Base-by-base conservation (phyloP, 2,797 vertebrate species). In the Pitangus sulphuratus region DNA sequence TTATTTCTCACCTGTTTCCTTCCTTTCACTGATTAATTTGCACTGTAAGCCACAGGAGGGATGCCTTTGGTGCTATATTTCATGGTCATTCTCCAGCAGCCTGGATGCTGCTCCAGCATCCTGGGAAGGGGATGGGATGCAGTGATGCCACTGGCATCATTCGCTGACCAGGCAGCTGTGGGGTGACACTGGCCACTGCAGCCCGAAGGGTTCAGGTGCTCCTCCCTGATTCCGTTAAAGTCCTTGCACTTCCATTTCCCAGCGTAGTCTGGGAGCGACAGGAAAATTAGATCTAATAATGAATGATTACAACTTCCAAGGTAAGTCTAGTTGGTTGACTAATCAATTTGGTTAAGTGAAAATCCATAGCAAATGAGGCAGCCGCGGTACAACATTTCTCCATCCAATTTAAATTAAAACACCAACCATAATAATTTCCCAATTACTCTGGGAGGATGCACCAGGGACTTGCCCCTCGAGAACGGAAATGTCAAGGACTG, bases 331-430 rank as follows among this genome's bases (percentile, higher is more conserved):
- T 98, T 98, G 98, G 98, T 98, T 98, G 98, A 98, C 98, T 98
- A 98, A 98, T 98, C 98, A 98, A 98, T 98, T 98, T 98, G 98
- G 98, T 98, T 98, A 98, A 98, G 98, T 98, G 98, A 98, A 98
- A 98, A 98, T 98, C 98, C 98, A 98, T 98, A 98, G 97, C 98
- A 98, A 98, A 98, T 98, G 98, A 98, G 98, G 98, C 97, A 96
- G 97, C 97, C 82, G 92, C 97, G 95, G 97, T 97, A 98, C 98
- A 98, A 98, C 98, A 87, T 98, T 98, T 97, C 98, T 98, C 98
- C 97, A 98, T 98, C 98, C 98, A 98, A 98, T 98, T 98, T 98
- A 98, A 98, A 98, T 98, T 98, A 98, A 98, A 98, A 98, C 97
- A 97, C 98, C 97, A 98, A 96, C 97, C 97, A 97, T 98, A 98